phyloP scores from a whole-genome alignment of 2,888 invertebrate genomes.

The Lapara coniferarum region DNA sequence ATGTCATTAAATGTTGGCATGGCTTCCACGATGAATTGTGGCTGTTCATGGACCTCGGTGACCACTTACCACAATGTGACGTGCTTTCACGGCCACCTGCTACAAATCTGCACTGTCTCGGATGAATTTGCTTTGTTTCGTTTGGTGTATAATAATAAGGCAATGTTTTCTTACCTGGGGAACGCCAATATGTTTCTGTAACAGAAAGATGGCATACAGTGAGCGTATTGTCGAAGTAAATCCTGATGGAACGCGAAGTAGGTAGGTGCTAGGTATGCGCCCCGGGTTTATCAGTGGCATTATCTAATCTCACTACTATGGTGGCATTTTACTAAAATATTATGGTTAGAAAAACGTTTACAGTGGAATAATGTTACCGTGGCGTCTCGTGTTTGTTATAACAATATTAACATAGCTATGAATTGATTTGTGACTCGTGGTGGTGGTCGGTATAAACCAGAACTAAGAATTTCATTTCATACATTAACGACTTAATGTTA shows the following conservation, averaged over 20 bases:
- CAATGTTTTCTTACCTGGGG: slow-evolving; percentile 6
- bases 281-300: slow-evolving; percentile 50
- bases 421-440: not conserved
- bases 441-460: not conserved
- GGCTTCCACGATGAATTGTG: no score
- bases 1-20: no score
- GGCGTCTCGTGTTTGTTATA: slow-evolving; percentile 7
- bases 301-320: slow-evolving; percentile 63
- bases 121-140: not conserved
- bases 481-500: not conserved
- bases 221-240: slow-evolving; percentile 36
- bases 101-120: no score
- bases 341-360: slow-evolving; percentile 30
- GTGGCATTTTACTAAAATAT: slow-evolving; percentile 34
- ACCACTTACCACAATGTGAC: no score
- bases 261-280: slow-evolving; percentile 34
- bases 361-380: slow-evolving; percentile 9
- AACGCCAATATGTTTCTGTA: slow-evolving; percentile 4
- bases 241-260: slow-evolving; percentile 41
- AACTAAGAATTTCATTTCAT: no score
- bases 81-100: no score
- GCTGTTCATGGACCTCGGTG: no score
- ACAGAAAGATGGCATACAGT: slow-evolving; percentile 2
- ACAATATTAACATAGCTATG: not conserved
- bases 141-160: slow-evolving; percentile 3